Evolutionary conservation across 2,113 vertebrate genomes (phyloP).

Genomic region (Microtus oregoni): DNA sequence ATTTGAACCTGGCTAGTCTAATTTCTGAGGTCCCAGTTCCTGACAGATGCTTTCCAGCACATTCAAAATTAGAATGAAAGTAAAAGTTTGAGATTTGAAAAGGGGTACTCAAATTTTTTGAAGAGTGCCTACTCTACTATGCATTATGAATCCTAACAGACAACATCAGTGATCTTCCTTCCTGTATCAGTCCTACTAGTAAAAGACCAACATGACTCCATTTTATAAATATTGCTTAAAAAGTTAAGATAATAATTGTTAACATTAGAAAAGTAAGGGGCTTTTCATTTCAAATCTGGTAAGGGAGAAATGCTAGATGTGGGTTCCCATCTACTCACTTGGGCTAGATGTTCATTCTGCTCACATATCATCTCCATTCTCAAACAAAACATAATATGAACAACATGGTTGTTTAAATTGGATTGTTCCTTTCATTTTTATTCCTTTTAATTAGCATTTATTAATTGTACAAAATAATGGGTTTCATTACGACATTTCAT

Average conservation of each 20-base stretch:
- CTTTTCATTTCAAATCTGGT: background rate
- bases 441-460: background rate
- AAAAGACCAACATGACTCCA: background rate
- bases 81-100: background rate
- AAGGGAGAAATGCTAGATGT: background rate
- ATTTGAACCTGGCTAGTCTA: slow-evolving; percentile 11
- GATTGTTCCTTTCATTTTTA: background rate
- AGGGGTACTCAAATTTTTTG: background rate
- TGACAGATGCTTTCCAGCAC: background rate
- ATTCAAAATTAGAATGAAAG: background rate
- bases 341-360: background rate
- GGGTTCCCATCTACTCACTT: background rate
- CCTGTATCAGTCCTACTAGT: background rate
- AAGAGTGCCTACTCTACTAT: background rate
- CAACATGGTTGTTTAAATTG: background rate
- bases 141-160: slow-evolving; percentile 1
- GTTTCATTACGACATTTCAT: background rate
- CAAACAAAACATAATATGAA: slow-evolving; percentile 32
- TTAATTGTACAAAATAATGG: background rate
- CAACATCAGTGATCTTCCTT: background rate
- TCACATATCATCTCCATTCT: slow-evolving; percentile 13
- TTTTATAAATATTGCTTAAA: background rate
- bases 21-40: background rate
- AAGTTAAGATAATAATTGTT: slow-evolving; percentile 14
- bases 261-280: slow-evolving; percentile 5